Evolutionary conservation across 2,888 invertebrate genomes (phyloP).

Genomic region (Auanema freiburgensis): DNA sequence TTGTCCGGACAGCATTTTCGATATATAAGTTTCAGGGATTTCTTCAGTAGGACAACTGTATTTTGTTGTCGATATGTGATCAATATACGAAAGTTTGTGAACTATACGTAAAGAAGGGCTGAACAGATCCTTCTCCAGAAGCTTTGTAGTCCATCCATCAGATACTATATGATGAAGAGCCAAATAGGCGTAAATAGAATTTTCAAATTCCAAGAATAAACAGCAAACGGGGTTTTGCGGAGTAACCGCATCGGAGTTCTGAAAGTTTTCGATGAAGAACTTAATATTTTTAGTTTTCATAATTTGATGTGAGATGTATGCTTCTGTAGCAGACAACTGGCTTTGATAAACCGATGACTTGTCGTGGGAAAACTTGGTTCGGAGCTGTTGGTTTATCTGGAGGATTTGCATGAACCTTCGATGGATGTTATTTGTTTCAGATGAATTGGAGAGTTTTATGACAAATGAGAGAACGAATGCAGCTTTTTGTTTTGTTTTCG

Average conservation of each 20-base stretch:
- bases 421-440: conserved; percentile 16
- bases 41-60: too few relatives aligned
- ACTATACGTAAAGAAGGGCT: too few relatives aligned
- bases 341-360: conserved; percentile 23
- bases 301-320: conserved; percentile 17
- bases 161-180: conserved; percentile 43
- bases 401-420: conserved; percentile 19
- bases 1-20: too few relatives aligned
- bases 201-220: too few relatives aligned
- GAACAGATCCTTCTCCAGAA: conserved; percentile 12
- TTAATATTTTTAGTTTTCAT: neutral
- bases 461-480: conserved; percentile 35
- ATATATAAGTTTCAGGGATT: too few relatives aligned
- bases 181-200: conserved; percentile 17
- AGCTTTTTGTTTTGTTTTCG: conserved; percentile 13
- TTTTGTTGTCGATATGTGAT: neutral
- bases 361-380: conserved; percentile 14
- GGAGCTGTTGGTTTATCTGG: conserved; percentile 26
- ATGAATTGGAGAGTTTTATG: conserved; percentile 19
- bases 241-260: too few relatives aligned
- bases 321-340: conserved; percentile 35
- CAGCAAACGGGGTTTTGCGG: too few relatives aligned
- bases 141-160: conserved; percentile 37
- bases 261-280: too few relatives aligned
- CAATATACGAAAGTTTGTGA: too few relatives aligned